A percentile compares a stretch with the other conserved stretches of the same genome.
These are phyloP conservation scores for Trichechus manatus DNA, from an alignment of 2,113 vertebrate species.

Conservation along the genomic window DNA sequence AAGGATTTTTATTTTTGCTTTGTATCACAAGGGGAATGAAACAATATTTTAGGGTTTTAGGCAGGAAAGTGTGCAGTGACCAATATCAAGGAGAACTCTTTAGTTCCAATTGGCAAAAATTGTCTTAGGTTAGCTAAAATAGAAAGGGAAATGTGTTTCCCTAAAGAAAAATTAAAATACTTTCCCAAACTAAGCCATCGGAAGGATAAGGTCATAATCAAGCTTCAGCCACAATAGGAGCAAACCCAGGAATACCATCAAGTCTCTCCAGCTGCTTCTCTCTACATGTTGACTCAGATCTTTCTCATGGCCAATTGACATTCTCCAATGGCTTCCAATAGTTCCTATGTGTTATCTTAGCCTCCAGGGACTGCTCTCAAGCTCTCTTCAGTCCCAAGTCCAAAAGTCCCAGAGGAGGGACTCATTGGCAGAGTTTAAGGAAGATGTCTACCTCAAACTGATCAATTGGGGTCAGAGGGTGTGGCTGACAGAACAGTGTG, in stretches of 20 bases:
- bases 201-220: not conserved
- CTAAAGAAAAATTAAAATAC: not conserved
- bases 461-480: not conserved
- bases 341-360: no score
- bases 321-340: not conserved
- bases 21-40: not conserved
- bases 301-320: not conserved
- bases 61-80: not conserved
- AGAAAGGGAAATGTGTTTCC: not conserved
- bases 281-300: not conserved
- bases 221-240: not conserved
- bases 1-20: not conserved
- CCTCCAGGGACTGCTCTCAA: not conserved
- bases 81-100: not conserved
- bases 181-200: not conserved
- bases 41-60: not conserved
- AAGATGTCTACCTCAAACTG: not conserved
- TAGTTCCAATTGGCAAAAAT: not conserved
- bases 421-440: not conserved
- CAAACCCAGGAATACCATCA: no score
- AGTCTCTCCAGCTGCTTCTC: not conserved
- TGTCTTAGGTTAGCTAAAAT: not conserved
- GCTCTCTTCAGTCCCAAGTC: not conserved
- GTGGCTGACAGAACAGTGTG: not conserved
- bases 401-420: not conserved